Evolutionary conservation across 2,797 vertebrate species (phyloP).

Genomic region (Sebastiscus tertius): DNA sequence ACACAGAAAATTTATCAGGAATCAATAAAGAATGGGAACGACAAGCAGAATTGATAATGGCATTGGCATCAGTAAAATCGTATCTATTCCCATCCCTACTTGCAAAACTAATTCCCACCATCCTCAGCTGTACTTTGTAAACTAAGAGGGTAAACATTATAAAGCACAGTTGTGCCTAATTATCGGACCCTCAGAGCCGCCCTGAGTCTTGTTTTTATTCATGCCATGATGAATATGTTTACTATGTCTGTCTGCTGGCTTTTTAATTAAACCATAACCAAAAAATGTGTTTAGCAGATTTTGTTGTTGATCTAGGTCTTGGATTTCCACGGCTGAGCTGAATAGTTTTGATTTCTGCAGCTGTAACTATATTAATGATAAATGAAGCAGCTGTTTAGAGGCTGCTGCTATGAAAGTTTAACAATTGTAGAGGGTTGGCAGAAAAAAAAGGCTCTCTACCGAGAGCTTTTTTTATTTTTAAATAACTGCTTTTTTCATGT

Average conservation of each 20-base stretch:
- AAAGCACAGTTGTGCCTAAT: background rate
- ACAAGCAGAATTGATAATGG: too few relatives aligned
- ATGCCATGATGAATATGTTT: background rate
- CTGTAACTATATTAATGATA: background rate
- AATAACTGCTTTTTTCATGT: background rate
- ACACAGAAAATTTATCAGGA: too few relatives aligned
- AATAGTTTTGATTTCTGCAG: background rate
- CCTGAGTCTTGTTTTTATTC: background rate
- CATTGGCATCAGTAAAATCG: background rate
- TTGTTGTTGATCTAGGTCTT: background rate
- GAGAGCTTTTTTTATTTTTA: background rate
- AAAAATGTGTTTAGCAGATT: background rate
- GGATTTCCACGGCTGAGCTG: background rate
- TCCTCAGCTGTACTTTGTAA: background rate
- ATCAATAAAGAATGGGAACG: too few relatives aligned
- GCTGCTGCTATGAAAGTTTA: background rate
- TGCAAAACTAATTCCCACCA: too few relatives aligned
- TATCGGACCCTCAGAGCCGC: background rate
- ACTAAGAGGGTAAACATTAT: background rate
- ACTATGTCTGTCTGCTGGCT: background rate
- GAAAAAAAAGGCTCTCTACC: too few relatives aligned
- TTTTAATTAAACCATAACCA: background rate
- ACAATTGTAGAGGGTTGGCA: background rate
- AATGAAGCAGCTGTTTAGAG: background rate
- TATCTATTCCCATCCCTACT: fast-evolving